Evolutionary conservation across 2,888 invertebrate genomes (phyloP).

Genomic region (Norana najaformis): DNA sequence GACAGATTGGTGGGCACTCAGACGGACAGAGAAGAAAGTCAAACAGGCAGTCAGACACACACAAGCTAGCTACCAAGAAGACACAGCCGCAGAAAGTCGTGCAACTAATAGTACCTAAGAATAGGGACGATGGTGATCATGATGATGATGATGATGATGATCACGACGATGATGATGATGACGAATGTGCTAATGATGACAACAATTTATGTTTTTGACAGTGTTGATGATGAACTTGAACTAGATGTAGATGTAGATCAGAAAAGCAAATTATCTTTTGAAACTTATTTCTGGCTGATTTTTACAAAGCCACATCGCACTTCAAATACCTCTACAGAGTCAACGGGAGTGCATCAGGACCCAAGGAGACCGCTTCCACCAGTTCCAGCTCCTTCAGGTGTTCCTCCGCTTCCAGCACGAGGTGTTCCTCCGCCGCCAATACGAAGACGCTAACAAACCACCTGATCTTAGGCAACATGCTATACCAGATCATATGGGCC

Average conservation of each 20-base stretch:
- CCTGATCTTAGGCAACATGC: neutral
- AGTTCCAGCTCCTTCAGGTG: neutral
- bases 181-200: neutral
- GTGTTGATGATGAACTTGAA: no score
- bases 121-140: no score
- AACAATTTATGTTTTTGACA: neutral
- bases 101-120: neutral
- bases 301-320: neutral
- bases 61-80: no score
- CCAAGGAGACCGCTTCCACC: neutral
- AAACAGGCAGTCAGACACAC: neutral
- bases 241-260: no score
- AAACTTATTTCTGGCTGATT: neutral
- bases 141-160: neutral
- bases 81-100: no score
- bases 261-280: no score
- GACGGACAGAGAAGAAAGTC: neutral
- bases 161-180: neutral
- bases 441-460: neutral
- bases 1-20: neutral
- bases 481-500: neutral
- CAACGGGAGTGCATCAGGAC: neutral
- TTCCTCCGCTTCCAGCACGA: conserved; percentile 8
- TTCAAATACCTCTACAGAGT: neutral
- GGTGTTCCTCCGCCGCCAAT: neutral